Percentiles rank a stretch among this genome's conserved stretches.
Conservation (phyloP, 1,140 invertebrate genomes). For the Vanessa atalanta region DNA sequence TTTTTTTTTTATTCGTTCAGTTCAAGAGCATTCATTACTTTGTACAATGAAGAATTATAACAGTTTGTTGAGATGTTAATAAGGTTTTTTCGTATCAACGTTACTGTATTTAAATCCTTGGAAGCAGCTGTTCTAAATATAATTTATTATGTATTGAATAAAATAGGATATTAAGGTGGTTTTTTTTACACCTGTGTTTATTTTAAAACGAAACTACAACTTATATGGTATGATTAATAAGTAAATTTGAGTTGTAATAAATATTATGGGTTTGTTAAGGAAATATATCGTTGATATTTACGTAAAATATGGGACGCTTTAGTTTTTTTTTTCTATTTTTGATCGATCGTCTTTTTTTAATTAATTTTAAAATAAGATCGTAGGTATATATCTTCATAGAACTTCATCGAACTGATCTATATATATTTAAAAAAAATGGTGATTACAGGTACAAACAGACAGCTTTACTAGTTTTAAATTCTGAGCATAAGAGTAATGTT, state of each 20-base stretch:
- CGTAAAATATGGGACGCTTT: no score
- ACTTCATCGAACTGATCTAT: no score
- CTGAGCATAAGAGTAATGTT: no score
- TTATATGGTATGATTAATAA: background rate
- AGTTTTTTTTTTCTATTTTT: no score
- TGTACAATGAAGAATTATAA: constrained; percentile 60
- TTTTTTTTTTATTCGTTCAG: constrained; percentile 54
- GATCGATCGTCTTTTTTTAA: no score
- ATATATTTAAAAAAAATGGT: no score
- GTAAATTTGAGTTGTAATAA: background rate
- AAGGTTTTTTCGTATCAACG: constrained; percentile 51
- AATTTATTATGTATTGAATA: constrained; percentile 19
- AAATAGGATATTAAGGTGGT: background rate
- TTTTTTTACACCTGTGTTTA: constrained; percentile 9
- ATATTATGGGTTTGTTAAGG: background rate
- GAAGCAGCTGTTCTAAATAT: constrained; percentile 37
- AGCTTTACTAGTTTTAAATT: no score
- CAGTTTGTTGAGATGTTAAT: constrained; percentile 68
- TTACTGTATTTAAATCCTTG: constrained; percentile 29
- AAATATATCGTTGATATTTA: background rate
- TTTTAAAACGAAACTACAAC: background rate
- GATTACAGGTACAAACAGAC: no score
- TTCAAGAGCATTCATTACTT: constrained; percentile 56
- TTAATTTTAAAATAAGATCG: no score
- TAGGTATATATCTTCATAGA: no score